These are phyloP conservation scores for Phrynosoma platyrhinos DNA, from an alignment of 2,113 vertebrate genomes.

Conservation along the genomic window DNA sequence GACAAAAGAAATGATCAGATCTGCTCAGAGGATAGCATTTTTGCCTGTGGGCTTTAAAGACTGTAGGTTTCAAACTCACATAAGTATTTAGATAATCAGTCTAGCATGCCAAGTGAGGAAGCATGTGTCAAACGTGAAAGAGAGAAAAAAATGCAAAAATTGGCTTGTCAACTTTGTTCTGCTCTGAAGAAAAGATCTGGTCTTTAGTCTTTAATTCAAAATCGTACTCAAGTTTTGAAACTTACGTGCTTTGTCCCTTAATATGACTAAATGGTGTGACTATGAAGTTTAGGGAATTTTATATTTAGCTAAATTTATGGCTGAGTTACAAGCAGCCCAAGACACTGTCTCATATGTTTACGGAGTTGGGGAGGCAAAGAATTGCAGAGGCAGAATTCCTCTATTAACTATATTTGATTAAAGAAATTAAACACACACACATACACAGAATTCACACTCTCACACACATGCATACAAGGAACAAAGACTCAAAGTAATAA, in stretches of 20 bases:
- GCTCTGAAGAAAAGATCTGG: background rate
- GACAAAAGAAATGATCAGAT: conserved; percentile 30
- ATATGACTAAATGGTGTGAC: background rate
- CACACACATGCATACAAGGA: no score
- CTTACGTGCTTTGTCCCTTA: background rate
- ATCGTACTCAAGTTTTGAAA: background rate
- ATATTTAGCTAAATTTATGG: no score
- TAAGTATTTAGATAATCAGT: background rate
- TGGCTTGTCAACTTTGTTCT: rapidly evolving
- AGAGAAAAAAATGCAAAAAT: rapidly evolving
- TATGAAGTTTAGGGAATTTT: no score
- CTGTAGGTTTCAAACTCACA: background rate
- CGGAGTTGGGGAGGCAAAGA: no score
- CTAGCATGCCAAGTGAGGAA: background rate
- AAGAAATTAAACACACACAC: no score
- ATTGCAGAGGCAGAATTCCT: no score
- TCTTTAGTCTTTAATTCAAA: background rate
- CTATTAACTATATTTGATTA: no score
- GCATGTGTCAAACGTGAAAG: conserved; percentile 23
- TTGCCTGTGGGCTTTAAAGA: conserved; percentile 28
- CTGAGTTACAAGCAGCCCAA: no score
- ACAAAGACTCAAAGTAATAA: no score
- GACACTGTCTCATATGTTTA: no score
- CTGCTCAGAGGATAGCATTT: conserved; percentile 28
- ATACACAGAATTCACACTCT: no score